phyloP scores from a whole-genome alignment of 2,113 vertebrate genomes.

The Eclectus roratus region DNA sequence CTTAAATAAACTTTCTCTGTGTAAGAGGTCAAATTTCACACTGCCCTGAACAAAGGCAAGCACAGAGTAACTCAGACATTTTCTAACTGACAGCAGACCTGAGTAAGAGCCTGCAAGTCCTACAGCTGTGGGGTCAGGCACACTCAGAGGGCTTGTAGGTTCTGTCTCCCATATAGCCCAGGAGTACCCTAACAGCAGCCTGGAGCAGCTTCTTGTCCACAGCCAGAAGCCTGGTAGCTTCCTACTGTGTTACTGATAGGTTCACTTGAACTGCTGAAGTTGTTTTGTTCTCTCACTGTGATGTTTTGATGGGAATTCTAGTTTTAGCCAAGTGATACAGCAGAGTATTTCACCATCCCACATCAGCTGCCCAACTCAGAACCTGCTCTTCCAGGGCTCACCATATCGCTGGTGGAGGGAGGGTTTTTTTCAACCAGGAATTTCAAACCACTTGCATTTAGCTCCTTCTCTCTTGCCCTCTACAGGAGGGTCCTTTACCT shows the following conservation, averaged over 20 bases:
- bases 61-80: not conserved
- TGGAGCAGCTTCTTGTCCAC: not conserved
- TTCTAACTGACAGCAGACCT: not conserved
- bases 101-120: not conserved
- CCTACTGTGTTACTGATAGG: not conserved
- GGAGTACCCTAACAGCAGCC: not conserved
- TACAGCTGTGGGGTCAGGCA: not conserved
- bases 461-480: not conserved
- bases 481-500: not conserved
- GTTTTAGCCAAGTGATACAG: not conserved
- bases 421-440: not conserved
- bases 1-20: not conserved
- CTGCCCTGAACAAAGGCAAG: not conserved
- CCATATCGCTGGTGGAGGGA: not conserved
- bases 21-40: not conserved
- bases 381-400: not conserved
- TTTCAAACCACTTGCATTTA: not conserved
- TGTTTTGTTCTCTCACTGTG: not conserved
- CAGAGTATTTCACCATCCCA: not conserved
- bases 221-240: not conserved
- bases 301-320: not conserved
- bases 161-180: fast-evolving
- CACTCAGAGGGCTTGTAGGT: fast-evolving
- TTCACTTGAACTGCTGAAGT: not conserved
- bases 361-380: not conserved